A percentile compares a stretch with the other conserved stretches of the same genome.
Conservation (phyloP, 2,888 invertebrate species). For the Agonopterix alstromeriana region DNA sequence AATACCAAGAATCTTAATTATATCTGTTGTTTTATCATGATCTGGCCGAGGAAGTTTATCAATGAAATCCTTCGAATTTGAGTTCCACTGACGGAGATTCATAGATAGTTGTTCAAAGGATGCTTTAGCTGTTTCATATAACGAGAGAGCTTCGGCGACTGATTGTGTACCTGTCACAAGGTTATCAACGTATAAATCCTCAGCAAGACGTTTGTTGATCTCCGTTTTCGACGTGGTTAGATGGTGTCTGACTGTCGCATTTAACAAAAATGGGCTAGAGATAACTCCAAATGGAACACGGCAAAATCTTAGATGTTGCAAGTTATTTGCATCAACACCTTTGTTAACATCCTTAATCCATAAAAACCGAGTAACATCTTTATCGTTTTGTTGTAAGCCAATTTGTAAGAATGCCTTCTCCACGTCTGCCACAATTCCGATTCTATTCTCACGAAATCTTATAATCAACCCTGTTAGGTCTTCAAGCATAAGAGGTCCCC, state of each 20-base stretch:
- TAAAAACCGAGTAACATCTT: constrained; percentile 12
- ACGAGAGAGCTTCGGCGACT: not conserved
- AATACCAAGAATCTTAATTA: not conserved
- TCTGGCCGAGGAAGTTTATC: not conserved
- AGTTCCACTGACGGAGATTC: constrained; percentile 6
- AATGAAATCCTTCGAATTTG: constrained; percentile 1
- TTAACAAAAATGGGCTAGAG: constrained; percentile 9
- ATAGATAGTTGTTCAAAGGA: constrained; percentile 3
- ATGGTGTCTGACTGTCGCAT: constrained; percentile 1
- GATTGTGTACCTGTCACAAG: not conserved
- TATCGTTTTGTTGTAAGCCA: constrained; percentile 5
- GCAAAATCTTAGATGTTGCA: not conserved
- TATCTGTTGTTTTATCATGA: not conserved
- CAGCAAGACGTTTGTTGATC: not conserved
- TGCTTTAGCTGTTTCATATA: not conserved
- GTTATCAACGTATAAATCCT: constrained; percentile 8
- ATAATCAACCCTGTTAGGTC: constrained; percentile 1
- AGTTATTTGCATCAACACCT: constrained; percentile 3
- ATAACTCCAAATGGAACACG: constrained; percentile 11
- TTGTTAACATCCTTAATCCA: constrained; percentile 8
- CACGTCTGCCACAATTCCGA: constrained; percentile 12
- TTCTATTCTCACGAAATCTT: constrained; percentile 8
- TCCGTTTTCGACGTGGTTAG: not conserved
- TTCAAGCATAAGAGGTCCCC: constrained; percentile 2
- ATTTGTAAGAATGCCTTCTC: constrained; percentile 14